phyloP scores from a whole-genome alignment of 2,888 invertebrate species.

The Bruchidius siliquastri region DNA sequence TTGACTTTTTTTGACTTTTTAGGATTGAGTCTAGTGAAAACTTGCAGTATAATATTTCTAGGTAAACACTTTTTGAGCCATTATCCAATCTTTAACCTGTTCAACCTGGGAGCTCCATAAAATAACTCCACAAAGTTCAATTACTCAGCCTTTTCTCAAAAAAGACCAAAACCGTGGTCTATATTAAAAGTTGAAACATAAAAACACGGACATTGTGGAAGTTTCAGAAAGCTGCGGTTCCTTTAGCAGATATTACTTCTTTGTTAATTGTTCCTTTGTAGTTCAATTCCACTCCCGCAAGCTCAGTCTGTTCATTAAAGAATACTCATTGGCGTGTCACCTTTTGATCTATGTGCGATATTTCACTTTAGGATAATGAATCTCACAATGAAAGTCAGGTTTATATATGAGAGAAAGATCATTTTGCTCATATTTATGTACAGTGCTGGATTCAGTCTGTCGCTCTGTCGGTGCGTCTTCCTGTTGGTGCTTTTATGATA shows the following conservation, averaged over 20 bases:
- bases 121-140: conserved; percentile 17
- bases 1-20: too few relatives aligned
- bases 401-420: too few relatives aligned
- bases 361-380: too few relatives aligned
- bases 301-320: conserved; percentile 43
- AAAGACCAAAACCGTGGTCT: conserved; percentile 14
- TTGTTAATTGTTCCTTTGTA: conserved; percentile 47
- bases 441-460: too few relatives aligned
- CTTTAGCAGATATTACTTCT: conserved; percentile 44
- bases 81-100: not conserved
- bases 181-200: conserved; percentile 32
- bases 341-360: not conserved
- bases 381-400: too few relatives aligned
- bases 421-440: too few relatives aligned
- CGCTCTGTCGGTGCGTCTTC: too few relatives aligned
- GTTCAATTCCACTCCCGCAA: conserved; percentile 41
- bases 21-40: too few relatives aligned
- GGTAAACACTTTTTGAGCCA: not conserved
- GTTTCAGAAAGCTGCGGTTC: conserved; percentile 40
- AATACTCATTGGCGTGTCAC: conserved; percentile 20
- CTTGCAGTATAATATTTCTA: not conserved
- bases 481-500: too few relatives aligned
- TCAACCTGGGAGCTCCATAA: not conserved
- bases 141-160: conserved; percentile 16
- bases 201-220: conserved; percentile 35